Evolutionary conservation across 2,113 vertebrate species (phyloP), one percentile per base, ranked within the genome.

Genomic region (Dicrurus megarhynchus): DNA sequence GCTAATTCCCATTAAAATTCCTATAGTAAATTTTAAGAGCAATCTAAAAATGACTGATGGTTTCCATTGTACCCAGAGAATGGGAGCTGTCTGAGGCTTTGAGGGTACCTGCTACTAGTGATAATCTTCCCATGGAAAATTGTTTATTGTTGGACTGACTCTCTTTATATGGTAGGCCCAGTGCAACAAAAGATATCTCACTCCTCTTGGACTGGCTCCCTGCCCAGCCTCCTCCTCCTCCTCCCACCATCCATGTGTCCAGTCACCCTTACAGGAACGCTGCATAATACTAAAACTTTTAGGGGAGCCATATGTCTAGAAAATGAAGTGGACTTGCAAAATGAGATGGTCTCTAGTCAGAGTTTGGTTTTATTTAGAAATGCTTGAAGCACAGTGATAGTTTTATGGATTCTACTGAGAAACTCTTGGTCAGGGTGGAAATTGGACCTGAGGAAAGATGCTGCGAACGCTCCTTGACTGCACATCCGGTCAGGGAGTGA

Each of bases 191-290:
- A 96, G 49, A 71, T 71, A 73, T 41, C 59, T 93, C 90, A 28
- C 21, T 95, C 37, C 67, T 71, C 37, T 86, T 70, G 70, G 56
- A 64, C 75, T 95, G 92, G 82, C 79, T 95, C 35, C 57, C 52
- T 63, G 69, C 92, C 87, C 53, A 94, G 12, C 84, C 83, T 96
- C 84, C 96, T 97, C 85, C 89, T 93, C 74, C 77, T 96, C 94
- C 95, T 95, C 97, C 95, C 65, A 97, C 96, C 57, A 92, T 63
- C 96, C 97, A 96, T 95, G 95, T 97, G 93, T 80, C 95, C 89
- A 96, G 82, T 86, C 84, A 89, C 64, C 79, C 68, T 87, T 60
- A 67, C 33, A 95, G 56, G 76, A 96, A 74, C 0, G 20, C 89
- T 90, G 90, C 67, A 91, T 76, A 94, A 95, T 71, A 52, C 76